Evolutionary conservation across 2,888 invertebrate genomes (phyloP).

Genomic region (Spodoptera picta): DNA sequence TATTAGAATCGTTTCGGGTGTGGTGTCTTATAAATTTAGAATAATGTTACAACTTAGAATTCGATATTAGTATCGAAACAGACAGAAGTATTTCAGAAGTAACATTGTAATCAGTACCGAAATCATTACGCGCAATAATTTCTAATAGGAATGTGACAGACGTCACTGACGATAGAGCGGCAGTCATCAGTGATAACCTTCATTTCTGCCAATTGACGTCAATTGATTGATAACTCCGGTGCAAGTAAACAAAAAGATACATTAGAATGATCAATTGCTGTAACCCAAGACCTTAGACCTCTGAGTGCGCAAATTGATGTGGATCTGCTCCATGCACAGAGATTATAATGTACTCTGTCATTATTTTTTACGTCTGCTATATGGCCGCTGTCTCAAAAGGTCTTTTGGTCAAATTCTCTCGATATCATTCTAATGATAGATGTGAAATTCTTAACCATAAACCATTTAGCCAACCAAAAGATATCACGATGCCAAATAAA

Average conservation of each 20-base stretch:
- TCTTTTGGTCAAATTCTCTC: constrained; percentile 19
- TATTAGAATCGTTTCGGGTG: background rate
- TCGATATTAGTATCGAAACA: background rate
- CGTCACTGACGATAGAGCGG: constrained; percentile 58
- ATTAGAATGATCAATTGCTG: constrained; percentile 71
- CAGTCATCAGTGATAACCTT: constrained; percentile 76
- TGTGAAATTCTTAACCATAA: constrained; percentile 8
- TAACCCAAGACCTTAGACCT: constrained; percentile 61
- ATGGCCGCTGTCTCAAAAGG: constrained; percentile 42
- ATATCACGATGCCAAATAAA: no score
- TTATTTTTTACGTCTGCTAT: constrained; percentile 43
- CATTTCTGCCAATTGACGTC: constrained; percentile 79
- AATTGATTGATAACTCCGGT: constrained; percentile 79
- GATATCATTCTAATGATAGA: constrained; percentile 6
- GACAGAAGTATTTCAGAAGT: no score
- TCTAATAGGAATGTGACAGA: constrained; percentile 56
- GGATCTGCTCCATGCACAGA: constrained; percentile 36
- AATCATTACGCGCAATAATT: constrained; percentile 33
- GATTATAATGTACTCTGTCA: constrained; percentile 50
- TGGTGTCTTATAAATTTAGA: background rate
- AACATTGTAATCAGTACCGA: constrained; percentile 7
- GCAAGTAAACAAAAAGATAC: constrained; percentile 78
- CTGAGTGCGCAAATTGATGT: constrained; percentile 50
- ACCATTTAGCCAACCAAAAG: no score
- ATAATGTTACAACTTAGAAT: background rate